These are phyloP conservation scores for Lacerta viridis DNA, from an alignment of 2,797 vertebrate species.

Conservation along the genomic window DNA sequence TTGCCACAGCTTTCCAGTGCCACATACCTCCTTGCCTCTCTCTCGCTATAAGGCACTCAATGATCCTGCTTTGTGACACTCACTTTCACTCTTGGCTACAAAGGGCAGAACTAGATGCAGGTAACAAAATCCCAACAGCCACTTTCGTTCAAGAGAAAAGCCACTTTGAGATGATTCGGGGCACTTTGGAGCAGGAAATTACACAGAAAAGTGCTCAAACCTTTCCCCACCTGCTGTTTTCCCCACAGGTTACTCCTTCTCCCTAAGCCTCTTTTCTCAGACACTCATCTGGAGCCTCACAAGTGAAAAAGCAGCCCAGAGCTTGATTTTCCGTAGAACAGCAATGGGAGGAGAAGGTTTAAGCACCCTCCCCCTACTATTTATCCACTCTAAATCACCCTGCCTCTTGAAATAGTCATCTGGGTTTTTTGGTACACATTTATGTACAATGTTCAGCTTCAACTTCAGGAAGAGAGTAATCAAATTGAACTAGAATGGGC, in stretches of 20 bases:
- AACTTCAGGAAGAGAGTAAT: neutral
- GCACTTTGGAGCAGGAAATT: neutral
- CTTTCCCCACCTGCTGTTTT: neutral
- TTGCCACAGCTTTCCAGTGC: neutral
- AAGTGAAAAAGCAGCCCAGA: neutral
- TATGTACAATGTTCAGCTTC: neutral
- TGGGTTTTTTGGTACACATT: neutral
- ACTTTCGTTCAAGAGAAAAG: neutral
- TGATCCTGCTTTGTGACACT: neutral
- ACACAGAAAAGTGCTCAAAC: neutral
- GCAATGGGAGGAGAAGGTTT: neutral
- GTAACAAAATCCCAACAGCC: neutral
- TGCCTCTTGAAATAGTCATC: neutral
- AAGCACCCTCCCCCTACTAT: neutral
- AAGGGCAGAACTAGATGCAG: neutral
- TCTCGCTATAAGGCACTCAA: neutral
- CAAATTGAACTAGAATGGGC: neutral
- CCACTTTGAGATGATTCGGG: neutral
- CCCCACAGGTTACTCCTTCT: neutral
- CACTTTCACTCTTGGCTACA: neutral
- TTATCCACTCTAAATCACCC: neutral
- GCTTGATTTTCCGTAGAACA: neutral
- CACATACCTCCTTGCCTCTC: neutral
- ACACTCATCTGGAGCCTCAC: neutral
- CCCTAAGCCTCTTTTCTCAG: neutral